Evolutionary conservation across 1,140 invertebrate genomes (phyloP).

Genomic region (Hyphantria cunea): DNA sequence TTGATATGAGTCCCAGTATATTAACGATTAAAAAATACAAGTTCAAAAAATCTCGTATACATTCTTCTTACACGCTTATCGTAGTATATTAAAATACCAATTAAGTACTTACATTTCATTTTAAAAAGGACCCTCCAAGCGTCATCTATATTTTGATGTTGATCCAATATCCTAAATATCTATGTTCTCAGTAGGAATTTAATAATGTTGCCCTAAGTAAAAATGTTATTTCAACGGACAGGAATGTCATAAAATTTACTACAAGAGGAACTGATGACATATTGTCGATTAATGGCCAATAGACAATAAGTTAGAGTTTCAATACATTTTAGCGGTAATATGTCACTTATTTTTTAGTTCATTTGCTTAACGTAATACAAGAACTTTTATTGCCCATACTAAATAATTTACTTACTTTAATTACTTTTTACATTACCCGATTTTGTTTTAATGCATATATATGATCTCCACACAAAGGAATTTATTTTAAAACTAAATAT

Average conservation of each 20-base stretch:
- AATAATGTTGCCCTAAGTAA: slow-evolving; percentile 57
- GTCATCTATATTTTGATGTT: slow-evolving; percentile 18
- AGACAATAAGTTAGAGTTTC: too few relatives aligned
- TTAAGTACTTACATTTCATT: slow-evolving; percentile 7
- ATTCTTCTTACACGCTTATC: background rate
- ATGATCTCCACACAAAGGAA: too few relatives aligned
- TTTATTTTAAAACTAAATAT: too few relatives aligned
- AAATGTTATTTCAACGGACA: slow-evolving; percentile 14
- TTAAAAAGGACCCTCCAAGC: slow-evolving; percentile 19
- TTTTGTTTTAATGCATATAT: too few relatives aligned
- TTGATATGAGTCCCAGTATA: too few relatives aligned
- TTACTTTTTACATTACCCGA: too few relatives aligned
- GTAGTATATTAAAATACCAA: slow-evolving; percentile 30
- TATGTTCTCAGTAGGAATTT: slow-evolving; percentile 52
- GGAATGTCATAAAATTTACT: slow-evolving; percentile 16
- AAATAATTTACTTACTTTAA: too few relatives aligned
- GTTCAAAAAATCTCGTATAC: too few relatives aligned
- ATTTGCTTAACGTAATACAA: background rate
- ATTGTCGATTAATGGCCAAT: background rate
- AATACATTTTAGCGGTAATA: background rate
- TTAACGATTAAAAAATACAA: too few relatives aligned
- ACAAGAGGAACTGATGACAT: background rate
- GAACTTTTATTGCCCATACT: too few relatives aligned
- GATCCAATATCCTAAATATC: slow-evolving; percentile 45
- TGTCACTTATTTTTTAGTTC: background rate